Evolutionary conservation across 2,888 invertebrate genomes (phyloP), one percentile per base, ranked within the genome.

Genomic region (Poecilus cupreus): DNA sequence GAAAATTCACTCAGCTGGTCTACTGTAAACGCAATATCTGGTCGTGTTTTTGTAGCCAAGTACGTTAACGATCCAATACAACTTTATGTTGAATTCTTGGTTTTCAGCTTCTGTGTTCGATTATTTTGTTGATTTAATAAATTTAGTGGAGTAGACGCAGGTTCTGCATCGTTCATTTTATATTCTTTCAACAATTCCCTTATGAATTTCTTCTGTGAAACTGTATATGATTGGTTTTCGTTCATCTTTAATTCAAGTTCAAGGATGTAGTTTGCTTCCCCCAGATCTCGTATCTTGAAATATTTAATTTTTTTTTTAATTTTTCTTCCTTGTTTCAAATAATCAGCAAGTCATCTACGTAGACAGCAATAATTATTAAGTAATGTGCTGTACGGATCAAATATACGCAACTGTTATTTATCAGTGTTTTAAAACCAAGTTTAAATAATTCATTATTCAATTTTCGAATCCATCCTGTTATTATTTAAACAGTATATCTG

Each of bases 1-100:
- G 72, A 79, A 26, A 37, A 82, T 26, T 60, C 16, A 32, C 82
- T 78, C n/a, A 77, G 26, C 11, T 22, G 24, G 39, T 49, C 60
- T 43, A 43, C 49, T 13, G 76, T 76, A 24, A 76, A 81, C 22
- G 60, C 57, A 37, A 68, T 43, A 49, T 78, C 78, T 26, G n/a
- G n/a, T n/a, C 49, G 16, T 49, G 49, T 49, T 49, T 13, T 49
- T 18, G 18, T 49, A 49, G 49, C 49, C 49, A 49, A 49, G 49
- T 49, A 16, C 49, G 18, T 0, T 49, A 49, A 13, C 4, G 49
- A 49, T 16, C 49, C 49, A 49, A 49, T 49, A 49, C 8, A 49
- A 16, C 18, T 49, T 16, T 49, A 16, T 49, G 18, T 49, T 6
- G 49, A 16, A 49, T 16, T 49, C 18, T 49, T 49, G 16, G 49